Conservation (phyloP, 2,113 vertebrate species). For the Notothenia rossii region DNA sequence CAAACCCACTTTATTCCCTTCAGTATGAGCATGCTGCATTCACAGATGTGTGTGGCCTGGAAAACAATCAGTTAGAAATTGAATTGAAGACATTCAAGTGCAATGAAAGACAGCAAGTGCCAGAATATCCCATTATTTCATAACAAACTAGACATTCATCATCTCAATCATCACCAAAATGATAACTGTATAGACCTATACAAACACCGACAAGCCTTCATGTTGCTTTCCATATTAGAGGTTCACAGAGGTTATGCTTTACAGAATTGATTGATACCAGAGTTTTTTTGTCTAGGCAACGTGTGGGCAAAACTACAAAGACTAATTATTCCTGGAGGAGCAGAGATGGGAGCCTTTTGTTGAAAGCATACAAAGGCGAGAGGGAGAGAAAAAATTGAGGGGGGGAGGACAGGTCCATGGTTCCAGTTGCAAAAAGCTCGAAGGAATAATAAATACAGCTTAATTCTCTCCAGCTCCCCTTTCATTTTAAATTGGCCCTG, state of each 20-base stretch:
- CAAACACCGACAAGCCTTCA: conserved; percentile 7
- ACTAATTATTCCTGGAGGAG: conserved; percentile 50
- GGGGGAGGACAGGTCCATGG: conserved; percentile 25
- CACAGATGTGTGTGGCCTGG: conserved; percentile 17
- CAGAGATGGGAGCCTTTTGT: conserved; percentile 60
- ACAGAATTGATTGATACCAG: conserved; percentile 49
- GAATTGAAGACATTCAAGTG: neutral
- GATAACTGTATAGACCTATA: neutral
- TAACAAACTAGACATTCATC: conserved; percentile 14
- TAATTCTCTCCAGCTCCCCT: conserved; percentile 42
- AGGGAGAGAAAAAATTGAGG: conserved; percentile 23
- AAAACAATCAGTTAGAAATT: conserved; percentile 28
- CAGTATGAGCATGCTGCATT: conserved; percentile 5
- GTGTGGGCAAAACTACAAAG: conserved; percentile 60
- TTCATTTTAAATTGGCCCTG: conserved; percentile 70
- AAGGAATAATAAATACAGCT: conserved; percentile 57
- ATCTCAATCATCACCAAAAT: conserved; percentile 8
- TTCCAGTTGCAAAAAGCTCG: conserved; percentile 53
- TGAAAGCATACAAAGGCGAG: conserved; percentile 51
- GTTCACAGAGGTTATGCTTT: conserved; percentile 35
- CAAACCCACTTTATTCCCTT: neutral
- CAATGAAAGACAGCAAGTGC: neutral
- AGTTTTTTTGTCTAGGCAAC: conserved; percentile 19
- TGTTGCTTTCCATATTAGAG: conserved; percentile 48
- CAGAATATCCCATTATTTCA: conserved; percentile 2